phyloP scores from a whole-genome alignment of 2,888 invertebrate species.

The Dynastes maya region DNA sequence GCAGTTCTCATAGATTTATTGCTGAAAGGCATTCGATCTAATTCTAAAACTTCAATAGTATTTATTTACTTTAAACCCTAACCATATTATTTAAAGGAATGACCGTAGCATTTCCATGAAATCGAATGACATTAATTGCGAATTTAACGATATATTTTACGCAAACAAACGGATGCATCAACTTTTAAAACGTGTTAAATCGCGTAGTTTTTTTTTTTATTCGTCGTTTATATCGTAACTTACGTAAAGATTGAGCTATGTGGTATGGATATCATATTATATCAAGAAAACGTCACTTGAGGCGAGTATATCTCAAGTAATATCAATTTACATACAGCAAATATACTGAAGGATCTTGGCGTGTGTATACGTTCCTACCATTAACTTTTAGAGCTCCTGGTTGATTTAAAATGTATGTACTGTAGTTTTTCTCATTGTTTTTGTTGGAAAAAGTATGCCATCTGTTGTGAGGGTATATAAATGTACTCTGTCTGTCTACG shows the following conservation, averaged over 20 bases:
- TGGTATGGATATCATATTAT: background rate
- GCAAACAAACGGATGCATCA: background rate
- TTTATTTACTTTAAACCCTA: slow-evolving; percentile 25
- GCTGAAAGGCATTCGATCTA: slow-evolving; percentile 22
- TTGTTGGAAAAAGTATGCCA: no score
- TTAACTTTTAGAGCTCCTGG: background rate
- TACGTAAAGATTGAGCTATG: background rate
- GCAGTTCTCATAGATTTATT: slow-evolving; percentile 28
- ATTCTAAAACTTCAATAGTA: slow-evolving; percentile 28
- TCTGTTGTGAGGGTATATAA: no score
- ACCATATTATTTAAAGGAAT: slow-evolving; percentile 25
- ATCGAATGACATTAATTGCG: background rate
- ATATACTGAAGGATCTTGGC: background rate
- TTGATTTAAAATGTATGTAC: no score
- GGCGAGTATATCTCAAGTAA: background rate
- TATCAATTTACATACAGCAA: background rate
- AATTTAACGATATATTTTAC: background rate
- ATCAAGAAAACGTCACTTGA: background rate
- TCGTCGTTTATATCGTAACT: background rate
- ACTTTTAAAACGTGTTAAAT: background rate
- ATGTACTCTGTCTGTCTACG: no score
- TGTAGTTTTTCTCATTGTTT: no score
- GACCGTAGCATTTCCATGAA: background rate
- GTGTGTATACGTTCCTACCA: background rate
- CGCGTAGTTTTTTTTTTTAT: background rate